phyloP scores from a whole-genome alignment of 1,140 invertebrate species.

The Brachionus rotundiformis region DNA sequence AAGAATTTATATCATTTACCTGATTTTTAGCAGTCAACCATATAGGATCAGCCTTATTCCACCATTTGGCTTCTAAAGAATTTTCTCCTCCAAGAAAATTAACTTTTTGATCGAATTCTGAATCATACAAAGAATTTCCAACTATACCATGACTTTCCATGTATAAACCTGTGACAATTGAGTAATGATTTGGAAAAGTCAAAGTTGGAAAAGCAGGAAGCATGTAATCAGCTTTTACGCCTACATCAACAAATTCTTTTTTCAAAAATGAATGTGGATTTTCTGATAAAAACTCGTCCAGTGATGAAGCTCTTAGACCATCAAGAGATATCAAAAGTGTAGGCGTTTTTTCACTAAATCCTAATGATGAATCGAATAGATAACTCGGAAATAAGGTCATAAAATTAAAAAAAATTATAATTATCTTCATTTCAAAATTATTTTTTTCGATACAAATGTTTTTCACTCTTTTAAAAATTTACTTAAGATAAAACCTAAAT shows the following conservation, averaged over 20 bases:
- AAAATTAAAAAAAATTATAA: no score
- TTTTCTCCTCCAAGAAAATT: slow-evolving; percentile 52
- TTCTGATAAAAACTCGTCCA: slow-evolving; percentile 62
- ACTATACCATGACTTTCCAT: slow-evolving; percentile 28
- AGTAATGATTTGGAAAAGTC: slow-evolving; percentile 79
- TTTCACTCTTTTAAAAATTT: no score
- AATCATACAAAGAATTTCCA: not conserved
- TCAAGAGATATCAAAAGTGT: slow-evolving; percentile 70
- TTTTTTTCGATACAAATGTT: no score
- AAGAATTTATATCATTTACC: not conserved
- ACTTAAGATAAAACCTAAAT: no score
- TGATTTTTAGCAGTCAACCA: slow-evolving; percentile 51
- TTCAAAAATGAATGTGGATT: slow-evolving; percentile 67
- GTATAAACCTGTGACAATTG: slow-evolving; percentile 69
- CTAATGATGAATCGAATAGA: no score
- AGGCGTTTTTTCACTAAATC: slow-evolving; percentile 8
- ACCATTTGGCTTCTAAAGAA: not conserved
- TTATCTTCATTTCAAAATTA: no score
- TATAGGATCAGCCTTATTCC: slow-evolving; percentile 28
- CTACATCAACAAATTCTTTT: slow-evolving; percentile 65
- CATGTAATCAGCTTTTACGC: slow-evolving; percentile 70
- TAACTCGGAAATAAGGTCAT: no score
- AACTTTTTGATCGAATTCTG: not conserved
- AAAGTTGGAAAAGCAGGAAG: slow-evolving; percentile 71
- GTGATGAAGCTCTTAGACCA: slow-evolving; percentile 74